Evolutionary conservation across 2,113 vertebrate species (phyloP), one percentile per base, ranked within the genome.

Genomic region (Octodon degus): DNA sequence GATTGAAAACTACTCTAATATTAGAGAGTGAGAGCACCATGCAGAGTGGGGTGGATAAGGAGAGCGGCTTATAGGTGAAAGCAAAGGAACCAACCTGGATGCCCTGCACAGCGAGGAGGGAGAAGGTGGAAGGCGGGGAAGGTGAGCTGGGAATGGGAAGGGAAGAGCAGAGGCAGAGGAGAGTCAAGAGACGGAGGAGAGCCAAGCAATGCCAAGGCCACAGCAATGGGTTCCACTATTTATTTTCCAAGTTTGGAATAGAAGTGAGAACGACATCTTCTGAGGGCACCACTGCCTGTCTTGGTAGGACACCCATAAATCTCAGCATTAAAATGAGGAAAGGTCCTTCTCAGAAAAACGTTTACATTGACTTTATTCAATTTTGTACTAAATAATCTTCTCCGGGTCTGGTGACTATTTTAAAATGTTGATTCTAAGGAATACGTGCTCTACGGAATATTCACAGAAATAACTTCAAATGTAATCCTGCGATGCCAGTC

Each of bases 151-250:
- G 13, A 55, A 7, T 32, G 84, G 20, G 70, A 58, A 3, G 68
- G 22, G 6, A 12, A 14, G 14, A 50, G 32, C 27, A 65, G 10
- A 74, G 25, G 32, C 10, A 74, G 27, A 25, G 22, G 72, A 67
- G 68, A 53, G 53, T 12, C 53, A 43, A 55, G 53, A 14, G 53
- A 53, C 50, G 10, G 37, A n/a, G 14, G 68, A 58, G 34, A 94
- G 55, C 0, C 2, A 1, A 0, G 13, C 12, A 27, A 74, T 4
- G n/a, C 5, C 19, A 27, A 14, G 87, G 37, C 67, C 74, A 27
- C 30, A 37, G 8, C 53, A 85, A 17, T 0, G 7, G 19, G 55
- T 95, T 43, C 68, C 37, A 85, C 63, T 10, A 32, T 1, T 83
- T 58, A 14, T 63, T 62, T 50, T 55, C 9, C 47, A 87, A 67